phyloP scores from a whole-genome alignment of 30 jellyfish, hydroid and myxozoan species.

The Morbakka virulenta region DNA sequence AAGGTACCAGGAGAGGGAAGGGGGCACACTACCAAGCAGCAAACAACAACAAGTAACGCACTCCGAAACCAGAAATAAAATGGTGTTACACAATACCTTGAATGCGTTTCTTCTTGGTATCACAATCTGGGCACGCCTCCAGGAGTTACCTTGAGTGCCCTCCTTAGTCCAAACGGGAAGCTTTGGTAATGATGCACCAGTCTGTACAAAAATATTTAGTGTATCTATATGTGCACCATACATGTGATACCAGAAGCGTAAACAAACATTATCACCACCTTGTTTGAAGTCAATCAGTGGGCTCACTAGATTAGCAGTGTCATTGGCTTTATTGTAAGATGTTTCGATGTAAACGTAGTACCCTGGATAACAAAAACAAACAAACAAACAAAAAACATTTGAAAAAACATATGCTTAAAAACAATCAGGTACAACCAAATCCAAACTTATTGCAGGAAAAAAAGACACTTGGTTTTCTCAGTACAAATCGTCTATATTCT shows the following conservation, averaged over 20 bases:
- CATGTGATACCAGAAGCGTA: constrained; percentile 97
- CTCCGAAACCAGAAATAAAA: background rate
- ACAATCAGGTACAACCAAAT: background rate
- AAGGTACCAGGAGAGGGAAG: background rate
- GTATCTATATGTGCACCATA: constrained; percentile 95
- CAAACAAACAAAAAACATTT: no score
- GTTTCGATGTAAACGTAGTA: constrained; percentile 94
- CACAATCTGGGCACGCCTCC: constrained; percentile 83
- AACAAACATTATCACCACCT: constrained; percentile 65
- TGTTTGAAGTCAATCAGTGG: constrained; percentile 68
- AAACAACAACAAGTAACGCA: background rate
- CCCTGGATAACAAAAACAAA: constrained; percentile 48
- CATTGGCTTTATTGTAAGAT: constrained; percentile 69
- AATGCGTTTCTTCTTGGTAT: constrained; percentile 75
- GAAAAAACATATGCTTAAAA: no score
- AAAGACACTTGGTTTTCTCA: no score
- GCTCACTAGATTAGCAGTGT: constrained; percentile 76
- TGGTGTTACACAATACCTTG: no score
- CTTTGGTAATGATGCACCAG: constrained; percentile 53
- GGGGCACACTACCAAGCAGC: background rate
- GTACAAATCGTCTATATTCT: no score
- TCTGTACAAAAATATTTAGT: constrained; percentile 51
- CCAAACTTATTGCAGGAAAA: no score
- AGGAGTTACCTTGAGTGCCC: constrained; percentile 85
- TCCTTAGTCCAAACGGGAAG: constrained; percentile 78